Evolutionary conservation across 2,797 vertebrate species (phyloP).

Genomic region (Macrochelys suwanniensis): DNA sequence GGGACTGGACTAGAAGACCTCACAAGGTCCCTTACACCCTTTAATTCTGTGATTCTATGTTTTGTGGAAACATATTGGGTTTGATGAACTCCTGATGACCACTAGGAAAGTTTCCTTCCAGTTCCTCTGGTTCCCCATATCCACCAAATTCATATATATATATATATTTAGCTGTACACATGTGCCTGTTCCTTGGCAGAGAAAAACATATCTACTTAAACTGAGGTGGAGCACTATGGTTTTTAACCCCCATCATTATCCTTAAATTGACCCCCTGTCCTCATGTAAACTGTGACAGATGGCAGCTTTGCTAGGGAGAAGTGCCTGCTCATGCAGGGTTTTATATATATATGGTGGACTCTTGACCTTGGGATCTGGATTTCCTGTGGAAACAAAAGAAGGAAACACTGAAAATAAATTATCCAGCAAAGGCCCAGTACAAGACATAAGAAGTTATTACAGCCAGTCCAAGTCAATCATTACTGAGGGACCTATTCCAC

Average conservation of each 20-base stretch:
- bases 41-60: not conserved
- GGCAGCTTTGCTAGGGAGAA: not conserved
- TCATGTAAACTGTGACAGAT: not conserved
- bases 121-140: accelerated
- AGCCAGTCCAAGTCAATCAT: not conserved
- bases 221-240: not conserved
- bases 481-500: not conserved
- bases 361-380: not conserved
- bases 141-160: not conserved
- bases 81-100: not conserved
- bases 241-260: not conserved
- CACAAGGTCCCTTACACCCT: too few species aligned
- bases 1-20: too few species aligned
- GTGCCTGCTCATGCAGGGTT: not conserved
- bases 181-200: not conserved
- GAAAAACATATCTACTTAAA: not conserved
- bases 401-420: not conserved
- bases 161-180: not conserved
- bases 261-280: not conserved
- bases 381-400: not conserved
- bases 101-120: not conserved
- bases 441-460: not conserved
- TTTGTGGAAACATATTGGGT: not conserved
- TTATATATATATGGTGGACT: not conserved
- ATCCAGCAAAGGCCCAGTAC: not conserved